Base-by-base conservation (phyloP, 2,888 invertebrate genomes). In the Agrochola lychnidis region DNA sequence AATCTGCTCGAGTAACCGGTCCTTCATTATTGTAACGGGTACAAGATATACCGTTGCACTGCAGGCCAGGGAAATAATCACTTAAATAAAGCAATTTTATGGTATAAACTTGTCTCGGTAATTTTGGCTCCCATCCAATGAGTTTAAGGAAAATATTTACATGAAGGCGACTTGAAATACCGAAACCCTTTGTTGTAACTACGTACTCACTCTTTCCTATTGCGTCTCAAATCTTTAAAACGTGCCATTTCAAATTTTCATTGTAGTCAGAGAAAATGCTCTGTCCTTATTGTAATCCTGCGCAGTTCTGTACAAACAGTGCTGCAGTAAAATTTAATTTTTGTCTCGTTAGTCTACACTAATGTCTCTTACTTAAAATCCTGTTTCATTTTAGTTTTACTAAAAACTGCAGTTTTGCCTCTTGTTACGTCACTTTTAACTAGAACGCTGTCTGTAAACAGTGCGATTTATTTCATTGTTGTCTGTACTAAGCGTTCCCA, bases 81-180 rank as follows among this genome's bases (percentile, higher is more conserved):
- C 79, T 78, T 82, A 85, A 86, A 87, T 81, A 73, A 83, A 88
- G 84, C 85, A 84, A 87, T 87, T 86, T 85, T 78, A 84, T 90
- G 87, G 87, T 76, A 84, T 79, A 80, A 80, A 80, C 78, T 83
- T 72, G 82, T 88, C 89, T 86, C 68, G 63, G 83, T 85, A 83
- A 80, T 85, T 91, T 94, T 94, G 94, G 94, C 92, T 71, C 42
- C 62, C 57, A 74, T 91, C 92, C 94, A 94, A 89, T 45, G 82
- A 86, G 89, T 91, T 89, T 89, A 91, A 92, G 89, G 90, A 91
- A 92, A 91, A 92, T 91, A 93, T 94, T 94, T 91, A 90, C 89
- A 89, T 88, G 88, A 88, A 82, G 80, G 82, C 79, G 85, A 86
- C 82, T 87, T 85, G 80, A 82, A 86, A 86, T 86, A 84, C 83